Base-by-base conservation (phyloP, 2,797 vertebrate genomes). In the Argentina silus region DNA sequence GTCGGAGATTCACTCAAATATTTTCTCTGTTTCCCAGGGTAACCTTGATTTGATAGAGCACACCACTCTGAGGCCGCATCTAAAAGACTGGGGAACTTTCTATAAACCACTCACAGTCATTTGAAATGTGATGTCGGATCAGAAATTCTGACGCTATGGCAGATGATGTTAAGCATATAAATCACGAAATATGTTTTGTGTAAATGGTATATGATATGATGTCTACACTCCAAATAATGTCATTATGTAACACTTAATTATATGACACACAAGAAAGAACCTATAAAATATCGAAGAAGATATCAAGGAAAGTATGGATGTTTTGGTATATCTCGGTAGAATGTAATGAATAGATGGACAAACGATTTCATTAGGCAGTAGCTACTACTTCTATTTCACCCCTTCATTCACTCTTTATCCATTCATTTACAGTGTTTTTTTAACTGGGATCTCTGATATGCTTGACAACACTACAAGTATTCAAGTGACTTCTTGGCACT, bases 21-120 rank as follows among this genome's bases (percentile, higher is more conserved):
- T 85, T 85, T 72, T 81, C 69, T 44, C 43, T 36, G 80, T 83
- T 73, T 80, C 84, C 77, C 80, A 68, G 73, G 78, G 79, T 74
- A 81, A 81, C 65, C 56, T 60, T 67, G 67, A 76, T 73, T 74
- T 21, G 66, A 68, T 55, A 73, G 62, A 14, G 36, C 21, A 44
- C 42, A 56, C 51, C 43, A 27, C 51, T 36, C 57, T 59, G 63
- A 56, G 12, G 14, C 10, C 14, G 3, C 14, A 50, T 50, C 5
- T 14, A 50, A 14, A 50, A 36, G 27, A 36, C 27, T 36, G 48
- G 10, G 14, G 48, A 68, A 65, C 21, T 44, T 69, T 73, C 48
- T 61, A 62, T 14, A 1, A 50, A 50, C 14, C 10, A 50, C 48
- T 50, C 1, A 36, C 27, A 36, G 27, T 36, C 27, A 36, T 36